Conservation (phyloP, 2,797 vertebrate genomes). For the Sparidentex hasta region DNA sequence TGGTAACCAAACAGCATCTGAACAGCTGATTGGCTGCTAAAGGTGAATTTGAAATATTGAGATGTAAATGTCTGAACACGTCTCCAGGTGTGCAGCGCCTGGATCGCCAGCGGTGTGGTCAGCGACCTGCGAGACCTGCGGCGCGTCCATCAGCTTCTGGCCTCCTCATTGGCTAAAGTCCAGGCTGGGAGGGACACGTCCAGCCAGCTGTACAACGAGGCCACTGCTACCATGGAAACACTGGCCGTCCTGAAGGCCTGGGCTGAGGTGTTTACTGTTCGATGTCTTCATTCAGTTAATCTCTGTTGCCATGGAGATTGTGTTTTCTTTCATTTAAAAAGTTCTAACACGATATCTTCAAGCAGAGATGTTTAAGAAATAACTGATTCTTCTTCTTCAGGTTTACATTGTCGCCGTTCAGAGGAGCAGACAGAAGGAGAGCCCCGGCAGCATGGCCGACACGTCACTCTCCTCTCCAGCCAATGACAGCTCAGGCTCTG, state of each 20-base stretch:
- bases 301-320: background rate
- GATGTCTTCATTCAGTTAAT: background rate
- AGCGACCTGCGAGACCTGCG: conserved; percentile 91
- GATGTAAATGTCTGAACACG: background rate
- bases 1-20: background rate
- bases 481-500: conserved; percentile 36
- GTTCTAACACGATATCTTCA: no score
- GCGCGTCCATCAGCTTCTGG: conserved; percentile 92
- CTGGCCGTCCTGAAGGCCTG: conserved; percentile 96
- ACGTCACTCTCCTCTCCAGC: conserved; percentile 50
- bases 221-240: conserved; percentile 92
- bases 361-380: no score
- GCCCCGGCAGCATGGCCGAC: conserved; percentile 57
- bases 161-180: conserved; percentile 90
- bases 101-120: conserved; percentile 95
- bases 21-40: background rate
- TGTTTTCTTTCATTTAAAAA: no score
- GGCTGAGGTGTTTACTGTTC: conserved; percentile 88
- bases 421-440: conserved; percentile 79
- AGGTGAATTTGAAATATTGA: background rate
- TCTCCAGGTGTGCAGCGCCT: conserved; percentile 93
- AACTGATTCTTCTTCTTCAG: conserved; percentile 68
- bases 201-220: conserved; percentile 91
- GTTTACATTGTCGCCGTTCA: conserved; percentile 92
- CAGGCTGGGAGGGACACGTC: conserved; percentile 86